These are phyloP conservation scores for Timandra comae DNA, from an alignment of 2,888 invertebrate species.

Conservation along the genomic window DNA sequence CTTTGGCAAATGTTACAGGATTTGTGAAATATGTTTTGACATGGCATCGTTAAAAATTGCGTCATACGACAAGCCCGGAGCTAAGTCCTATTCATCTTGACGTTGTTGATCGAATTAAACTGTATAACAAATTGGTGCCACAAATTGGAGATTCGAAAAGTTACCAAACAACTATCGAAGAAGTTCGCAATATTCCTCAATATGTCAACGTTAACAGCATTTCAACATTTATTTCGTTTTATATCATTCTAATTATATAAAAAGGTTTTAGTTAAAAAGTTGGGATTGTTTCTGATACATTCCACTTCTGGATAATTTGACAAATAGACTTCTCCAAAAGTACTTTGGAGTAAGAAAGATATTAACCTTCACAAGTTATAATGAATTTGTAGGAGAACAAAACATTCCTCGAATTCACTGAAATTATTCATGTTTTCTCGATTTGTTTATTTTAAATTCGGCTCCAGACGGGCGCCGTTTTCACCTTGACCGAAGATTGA, in stretches of 20 bases:
- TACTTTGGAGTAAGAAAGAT: no score
- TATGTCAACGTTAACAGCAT: background rate
- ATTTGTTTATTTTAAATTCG: constrained; percentile 50
- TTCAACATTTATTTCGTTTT: no score
- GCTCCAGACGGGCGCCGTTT: constrained; percentile 43
- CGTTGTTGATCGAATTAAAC: constrained; percentile 17
- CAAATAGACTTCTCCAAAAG: no score
- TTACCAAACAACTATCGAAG: background rate
- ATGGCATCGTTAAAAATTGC: constrained; percentile 22
- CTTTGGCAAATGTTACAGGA: constrained; percentile 25
- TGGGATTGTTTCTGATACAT: no score
- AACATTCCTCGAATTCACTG: constrained; percentile 35
- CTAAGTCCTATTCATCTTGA: constrained; percentile 13
- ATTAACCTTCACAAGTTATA: constrained; percentile 29
- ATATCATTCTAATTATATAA: no score
- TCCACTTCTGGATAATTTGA: no score
- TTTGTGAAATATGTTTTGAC: constrained; percentile 26
- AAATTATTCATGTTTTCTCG: constrained; percentile 38
- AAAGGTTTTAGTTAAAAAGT: no score
- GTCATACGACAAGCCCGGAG: constrained; percentile 16
- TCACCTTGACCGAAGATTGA: constrained; percentile 61
- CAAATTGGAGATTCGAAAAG: constrained; percentile 1
- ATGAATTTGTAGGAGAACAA: constrained; percentile 10
- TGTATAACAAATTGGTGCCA: constrained; percentile 13
- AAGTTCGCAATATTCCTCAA: background rate